Conservation (phyloP, 2,113 vertebrate species). For the Synodontis membranacea region DNA sequence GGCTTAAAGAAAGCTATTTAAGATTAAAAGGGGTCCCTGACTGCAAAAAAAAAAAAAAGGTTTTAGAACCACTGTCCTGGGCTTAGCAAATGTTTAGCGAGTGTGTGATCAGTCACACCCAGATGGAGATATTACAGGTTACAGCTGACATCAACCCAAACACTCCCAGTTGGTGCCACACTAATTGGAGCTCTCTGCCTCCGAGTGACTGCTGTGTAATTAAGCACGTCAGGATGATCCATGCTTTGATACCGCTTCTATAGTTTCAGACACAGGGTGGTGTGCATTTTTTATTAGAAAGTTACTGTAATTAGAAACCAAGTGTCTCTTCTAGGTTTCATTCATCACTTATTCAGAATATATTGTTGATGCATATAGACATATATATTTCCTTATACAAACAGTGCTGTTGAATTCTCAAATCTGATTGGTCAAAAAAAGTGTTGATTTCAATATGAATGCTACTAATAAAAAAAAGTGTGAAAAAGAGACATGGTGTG, state of each 20-base stretch:
- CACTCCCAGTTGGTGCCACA: conserved; percentile 54
- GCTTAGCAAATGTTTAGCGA: conserved; percentile 24
- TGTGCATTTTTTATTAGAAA: conserved; percentile 41
- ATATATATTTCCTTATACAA: background rate
- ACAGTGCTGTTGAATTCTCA: background rate
- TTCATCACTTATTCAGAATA: conserved; percentile 1
- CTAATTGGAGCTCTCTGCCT: conserved; percentile 60
- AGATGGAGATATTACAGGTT: conserved; percentile 52
- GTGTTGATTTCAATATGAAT: background rate
- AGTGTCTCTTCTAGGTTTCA: conserved; percentile 13
- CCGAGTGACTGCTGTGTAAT: conserved; percentile 63
- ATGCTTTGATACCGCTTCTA: conserved; percentile 50
- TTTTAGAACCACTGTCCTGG: background rate
- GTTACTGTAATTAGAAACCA: conserved; percentile 23
- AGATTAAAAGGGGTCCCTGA: background rate
- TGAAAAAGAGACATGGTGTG: background rate
- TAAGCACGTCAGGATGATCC: conserved; percentile 61
- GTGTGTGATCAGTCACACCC: conserved; percentile 26
- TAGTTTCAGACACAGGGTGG: conserved; percentile 47
- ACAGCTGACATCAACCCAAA: conserved; percentile 57
- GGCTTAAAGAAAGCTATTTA: background rate
- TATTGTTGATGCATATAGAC: background rate
- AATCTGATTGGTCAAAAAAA: background rate
- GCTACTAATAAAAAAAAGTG: background rate
- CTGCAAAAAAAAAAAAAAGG: background rate